Percentiles rank a stretch among this genome's conserved stretches.
These are phyloP conservation scores for Dunckerocampus dactyliophorus DNA, from an alignment of 2,113 vertebrate genomes.

Conservation along the genomic window DNA sequence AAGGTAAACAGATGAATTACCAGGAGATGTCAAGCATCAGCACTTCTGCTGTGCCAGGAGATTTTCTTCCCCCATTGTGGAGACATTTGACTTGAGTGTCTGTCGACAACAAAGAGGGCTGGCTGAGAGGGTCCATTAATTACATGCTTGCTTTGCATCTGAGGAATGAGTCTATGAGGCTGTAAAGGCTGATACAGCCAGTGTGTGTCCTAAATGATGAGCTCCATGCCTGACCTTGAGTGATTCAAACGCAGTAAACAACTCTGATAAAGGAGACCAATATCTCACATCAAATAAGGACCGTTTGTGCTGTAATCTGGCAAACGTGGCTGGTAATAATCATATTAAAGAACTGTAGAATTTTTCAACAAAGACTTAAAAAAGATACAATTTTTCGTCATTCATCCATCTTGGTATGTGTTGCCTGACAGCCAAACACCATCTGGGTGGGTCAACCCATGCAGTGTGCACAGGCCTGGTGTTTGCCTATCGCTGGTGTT, in stretches of 20 bases:
- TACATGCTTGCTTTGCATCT: constrained; percentile 72
- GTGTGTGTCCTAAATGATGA: constrained; percentile 54
- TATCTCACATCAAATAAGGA: neutral
- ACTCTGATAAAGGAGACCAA: constrained; percentile 7
- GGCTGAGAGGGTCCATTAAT: constrained; percentile 70
- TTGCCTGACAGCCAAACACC: constrained; percentile 9
- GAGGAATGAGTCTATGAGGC: constrained; percentile 60
- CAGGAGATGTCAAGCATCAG: constrained; percentile 59
- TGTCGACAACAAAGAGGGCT: constrained; percentile 71
- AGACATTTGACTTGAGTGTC: constrained; percentile 71
- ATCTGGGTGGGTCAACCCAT: constrained; percentile 30
- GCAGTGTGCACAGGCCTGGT: constrained; percentile 24
- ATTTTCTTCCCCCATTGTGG: constrained; percentile 62
- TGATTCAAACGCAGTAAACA: constrained; percentile 62
- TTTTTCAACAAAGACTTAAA: neutral
- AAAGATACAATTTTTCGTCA: neutral
- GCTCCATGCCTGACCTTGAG: constrained; percentile 67
- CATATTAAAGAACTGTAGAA: neutral
- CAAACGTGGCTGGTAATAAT: neutral
- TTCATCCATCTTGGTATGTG: constrained; percentile 5
- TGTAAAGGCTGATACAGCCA: constrained; percentile 56
- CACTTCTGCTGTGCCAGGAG: constrained; percentile 65
- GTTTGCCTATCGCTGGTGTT: constrained; percentile 42
- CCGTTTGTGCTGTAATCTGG: neutral
- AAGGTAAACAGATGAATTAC: constrained; percentile 39